Evolutionary conservation across 2,113 vertebrate species (phyloP), one percentile per base, ranked within the genome.

Genomic region (Cichladusa arquata): DNA sequence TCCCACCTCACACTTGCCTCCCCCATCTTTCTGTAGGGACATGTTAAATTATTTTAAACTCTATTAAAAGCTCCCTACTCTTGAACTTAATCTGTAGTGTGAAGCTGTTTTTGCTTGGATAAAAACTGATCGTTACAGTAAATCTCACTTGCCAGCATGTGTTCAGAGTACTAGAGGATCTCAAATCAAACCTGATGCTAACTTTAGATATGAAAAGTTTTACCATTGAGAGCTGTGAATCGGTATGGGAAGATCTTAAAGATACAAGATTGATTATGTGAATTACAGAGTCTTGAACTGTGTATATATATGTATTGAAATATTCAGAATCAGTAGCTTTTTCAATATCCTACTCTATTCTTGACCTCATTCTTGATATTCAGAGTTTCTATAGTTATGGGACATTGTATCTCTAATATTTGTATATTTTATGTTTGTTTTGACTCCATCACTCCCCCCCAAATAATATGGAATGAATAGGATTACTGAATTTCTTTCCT

Each of bases 231-330:
- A 56, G n/a, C 61, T 89, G 51, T 87, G 91, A 86, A 74, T 86
- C n/a, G 13, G 15, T 64, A 38, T 86, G 38, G 86, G 76, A 93
- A 88, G 80, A 65, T 86, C 71, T 92, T 77, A 60, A 73, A 81
- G 60, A 47, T 14, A 33, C 6, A 67, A 51, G 40, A 65, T 44
- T 19, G 61, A 36, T 42, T 33, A 57, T 7, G 22, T 69, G n/a
- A 48, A 70, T 73, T 77, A 51, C 18, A 7, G 66, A 51, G 31
- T 81, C 70, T 51, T 81, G 65, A 70, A 47, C 29, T 64, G 14
- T 42, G 22, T 80, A 3, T 29, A 6, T 57, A 15, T 53, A 8
- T 66, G 48, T 95, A 50, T 8, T 69, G 36, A 58, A 86, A 83
- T 84, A 44, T 3, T 48, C 31, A 22, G 33, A 72, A 65, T 62